A percentile compares a stretch with the other conserved stretches of the same genome.
Evolutionary conservation across 2,113 vertebrate species (phyloP).

Genomic region (Malurus alboscapulatus): DNA sequence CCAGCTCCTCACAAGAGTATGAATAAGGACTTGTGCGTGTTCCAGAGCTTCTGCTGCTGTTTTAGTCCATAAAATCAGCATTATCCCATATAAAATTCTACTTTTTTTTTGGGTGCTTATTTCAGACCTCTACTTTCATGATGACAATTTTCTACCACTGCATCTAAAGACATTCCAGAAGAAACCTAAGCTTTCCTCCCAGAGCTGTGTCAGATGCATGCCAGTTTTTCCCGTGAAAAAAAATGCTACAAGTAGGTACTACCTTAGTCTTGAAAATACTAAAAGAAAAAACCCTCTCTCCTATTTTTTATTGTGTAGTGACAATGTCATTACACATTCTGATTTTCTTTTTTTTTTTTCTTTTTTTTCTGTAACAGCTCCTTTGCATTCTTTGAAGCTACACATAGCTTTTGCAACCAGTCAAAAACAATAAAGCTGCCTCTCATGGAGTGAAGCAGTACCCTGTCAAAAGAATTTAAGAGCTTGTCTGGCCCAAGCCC

Average conservation of each 20-base stretch:
- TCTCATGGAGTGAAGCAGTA: neutral
- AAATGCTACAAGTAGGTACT: neutral
- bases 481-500: neutral
- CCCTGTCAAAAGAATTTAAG: neutral
- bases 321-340: neutral
- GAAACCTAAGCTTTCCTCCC: neutral
- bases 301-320: neutral
- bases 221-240: neutral
- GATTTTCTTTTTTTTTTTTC: neutral
- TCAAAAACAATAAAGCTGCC: neutral
- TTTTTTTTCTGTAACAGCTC: neutral
- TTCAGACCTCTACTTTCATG: neutral
- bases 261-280: neutral
- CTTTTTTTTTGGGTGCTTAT: neutral
- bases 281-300: neutral
- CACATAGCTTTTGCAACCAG: neutral
- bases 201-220: accelerated
- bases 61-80: neutral
- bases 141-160: neutral
- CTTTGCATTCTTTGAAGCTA: neutral
- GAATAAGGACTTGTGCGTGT: accelerated
- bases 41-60: neutral
- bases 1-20: neutral
- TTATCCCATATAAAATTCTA: neutral
- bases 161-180: neutral